These are phyloP conservation scores for Phoxinus phoxinus DNA, from an alignment of 2,113 vertebrate genomes.

Conservation along the genomic window DNA sequence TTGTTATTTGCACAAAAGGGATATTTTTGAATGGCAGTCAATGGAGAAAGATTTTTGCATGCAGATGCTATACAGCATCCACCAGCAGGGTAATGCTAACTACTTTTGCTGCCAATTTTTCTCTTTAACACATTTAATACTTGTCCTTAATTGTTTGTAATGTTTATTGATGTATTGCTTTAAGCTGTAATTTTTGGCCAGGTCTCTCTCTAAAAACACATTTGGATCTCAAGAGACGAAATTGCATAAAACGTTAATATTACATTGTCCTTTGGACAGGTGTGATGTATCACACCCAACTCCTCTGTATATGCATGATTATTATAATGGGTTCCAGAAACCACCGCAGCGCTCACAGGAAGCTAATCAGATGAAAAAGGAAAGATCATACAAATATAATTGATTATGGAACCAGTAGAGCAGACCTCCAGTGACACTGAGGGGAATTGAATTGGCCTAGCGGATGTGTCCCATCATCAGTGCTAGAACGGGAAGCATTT, in stretches of 20 bases:
- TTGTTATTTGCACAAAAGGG: too few species aligned
- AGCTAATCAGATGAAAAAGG: constrained; percentile 58
- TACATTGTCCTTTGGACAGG: constrained; percentile 42
- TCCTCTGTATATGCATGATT: constrained; percentile 55
- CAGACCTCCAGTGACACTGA: constrained; percentile 18
- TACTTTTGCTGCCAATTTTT: not conserved
- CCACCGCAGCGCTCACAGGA: constrained; percentile 48
- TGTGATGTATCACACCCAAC: constrained; percentile 52
- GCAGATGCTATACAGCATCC: not conserved
- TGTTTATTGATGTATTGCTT: not conserved
- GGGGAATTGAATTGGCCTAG: constrained; percentile 28
- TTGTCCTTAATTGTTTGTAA: not conserved
- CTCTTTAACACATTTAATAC: not conserved
- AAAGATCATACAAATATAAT: constrained; percentile 57
- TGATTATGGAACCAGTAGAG: constrained; percentile 41
- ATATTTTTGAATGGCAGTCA: too few species aligned
- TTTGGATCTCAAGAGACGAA: not conserved
- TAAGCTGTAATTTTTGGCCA: not conserved
- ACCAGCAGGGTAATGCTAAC: not conserved
- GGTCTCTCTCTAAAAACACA: not conserved
- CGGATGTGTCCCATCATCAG: constrained; percentile 26
- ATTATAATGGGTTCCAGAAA: constrained; percentile 56
- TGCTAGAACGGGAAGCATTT: constrained; percentile 44
- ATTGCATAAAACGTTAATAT: not conserved
- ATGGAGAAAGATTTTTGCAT: too few species aligned